Base-by-base conservation (phyloP, 2,113 vertebrate species). In the Heterotilapia buettikoferi region DNA sequence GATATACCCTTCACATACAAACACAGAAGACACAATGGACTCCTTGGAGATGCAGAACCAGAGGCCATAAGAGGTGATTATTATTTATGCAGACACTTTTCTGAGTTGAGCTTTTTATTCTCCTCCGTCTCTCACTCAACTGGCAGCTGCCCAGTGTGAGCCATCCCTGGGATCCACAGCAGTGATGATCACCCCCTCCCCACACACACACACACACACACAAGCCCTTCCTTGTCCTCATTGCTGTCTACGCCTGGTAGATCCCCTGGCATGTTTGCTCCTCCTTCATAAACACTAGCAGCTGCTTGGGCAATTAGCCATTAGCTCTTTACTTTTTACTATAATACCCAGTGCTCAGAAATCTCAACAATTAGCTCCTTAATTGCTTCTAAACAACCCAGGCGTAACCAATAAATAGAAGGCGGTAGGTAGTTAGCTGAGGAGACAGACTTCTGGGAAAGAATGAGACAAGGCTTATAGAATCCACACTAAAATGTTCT, bases 381-480 rank as follows among this genome's bases (percentile, higher is more conserved):
- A 97, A 97, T 97, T 96, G 96, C 93, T 89, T 95, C 95, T 96
- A 95, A 96, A 96, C 92, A 96, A 96, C 93, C 90, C 91, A 95
- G 93, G 93, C 92, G 92, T 93, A 95, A 94, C 91, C 94, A 93
- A 94, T 96, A 94, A 95, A 96, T 94, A 91, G 85, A 95, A 93
- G 90, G 90, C 59, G 57, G 86, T 68, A 84, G 92, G 90, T 89
- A 89, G 92, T 92, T 90, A 73, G 89, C 85, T 88, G 85, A 83
- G 53, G 63, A 91, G 88, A 86, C 81, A 59, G 80, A 84, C 91
- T 86, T 91, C 86, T 92, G 93, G 86, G 94, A 94, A 83, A 61
- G 54, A 85, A 84, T 53, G 52, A 63, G 78, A 86, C 84, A 80
- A 81, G 45, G 91, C 81, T 83, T 14, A 76, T 76, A 94, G 83